phyloP scores from a whole-genome alignment of 1,140 invertebrate genomes.

The Drosophila serrata region DNA sequence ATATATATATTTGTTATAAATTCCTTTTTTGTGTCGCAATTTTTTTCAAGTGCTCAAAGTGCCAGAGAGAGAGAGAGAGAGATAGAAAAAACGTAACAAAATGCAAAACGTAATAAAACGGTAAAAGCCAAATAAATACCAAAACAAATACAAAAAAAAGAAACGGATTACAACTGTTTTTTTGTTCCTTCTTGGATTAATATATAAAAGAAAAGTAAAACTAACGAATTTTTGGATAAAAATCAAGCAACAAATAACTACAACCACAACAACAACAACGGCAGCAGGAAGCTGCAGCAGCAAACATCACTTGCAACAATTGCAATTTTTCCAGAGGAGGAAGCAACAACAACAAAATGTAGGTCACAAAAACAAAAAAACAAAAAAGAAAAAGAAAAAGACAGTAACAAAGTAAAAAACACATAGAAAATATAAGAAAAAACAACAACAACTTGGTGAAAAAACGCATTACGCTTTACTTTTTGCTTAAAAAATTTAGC shows the following conservation, averaged over 20 bases:
- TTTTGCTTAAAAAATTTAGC: neutral
- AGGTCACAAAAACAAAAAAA: conserved; percentile 26
- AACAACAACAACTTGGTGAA: conserved; percentile 15
- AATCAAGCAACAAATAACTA: conserved; percentile 1
- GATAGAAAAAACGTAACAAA: conserved; percentile 5
- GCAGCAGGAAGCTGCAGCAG: neutral
- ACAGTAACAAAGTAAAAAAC: conserved; percentile 6
- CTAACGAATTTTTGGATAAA: conserved; percentile 30
- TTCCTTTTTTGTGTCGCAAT: conserved; percentile 34
- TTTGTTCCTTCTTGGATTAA: conserved; percentile 2
- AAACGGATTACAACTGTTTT: conserved; percentile 37
- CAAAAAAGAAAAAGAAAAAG: conserved; percentile 12
- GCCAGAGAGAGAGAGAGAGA: neutral
- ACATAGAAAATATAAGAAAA: neutral
- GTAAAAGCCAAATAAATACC: conserved; percentile 20
- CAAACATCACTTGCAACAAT: conserved; percentile 13
- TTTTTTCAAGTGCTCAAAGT: conserved; percentile 74
- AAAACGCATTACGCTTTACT: neutral
- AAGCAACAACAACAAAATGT: conserved; percentile 31
- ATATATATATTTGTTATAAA: conserved; percentile 15
- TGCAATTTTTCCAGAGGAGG: conserved; percentile 16
- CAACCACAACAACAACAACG: neutral
- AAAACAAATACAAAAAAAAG: conserved; percentile 26
- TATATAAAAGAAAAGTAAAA: neutral
- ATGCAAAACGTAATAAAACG: conserved; percentile 22